Conservation (phyloP, 2,113 vertebrate species). For the Melierax canorus region DNA sequence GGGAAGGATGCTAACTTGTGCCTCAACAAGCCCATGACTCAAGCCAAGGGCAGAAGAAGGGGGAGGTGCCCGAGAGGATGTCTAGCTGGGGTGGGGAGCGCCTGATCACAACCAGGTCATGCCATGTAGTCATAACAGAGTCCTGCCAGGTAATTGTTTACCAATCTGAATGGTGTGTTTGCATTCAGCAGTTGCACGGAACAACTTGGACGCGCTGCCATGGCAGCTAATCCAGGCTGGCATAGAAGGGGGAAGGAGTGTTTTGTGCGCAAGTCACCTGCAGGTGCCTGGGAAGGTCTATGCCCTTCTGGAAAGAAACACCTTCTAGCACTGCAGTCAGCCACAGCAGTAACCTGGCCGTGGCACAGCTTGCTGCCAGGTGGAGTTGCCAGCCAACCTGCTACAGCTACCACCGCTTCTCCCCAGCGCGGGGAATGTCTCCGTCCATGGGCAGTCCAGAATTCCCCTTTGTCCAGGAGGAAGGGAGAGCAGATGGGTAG, state of each 20-base stretch:
- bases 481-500: not conserved
- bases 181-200: not conserved
- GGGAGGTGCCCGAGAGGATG: not conserved
- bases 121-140: not conserved
- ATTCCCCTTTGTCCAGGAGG: not conserved
- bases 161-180: not conserved
- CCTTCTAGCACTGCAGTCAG: not conserved
- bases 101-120: not conserved
- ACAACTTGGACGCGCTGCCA: not conserved
- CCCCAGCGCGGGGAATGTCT: not conserved
- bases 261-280: not conserved
- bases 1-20: not conserved
- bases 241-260: not conserved
- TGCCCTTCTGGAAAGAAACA: not conserved
- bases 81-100: not conserved
- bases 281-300: not conserved
- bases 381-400: not conserved
- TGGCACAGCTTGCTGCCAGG: not conserved
- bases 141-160: slow-evolving; percentile 28
- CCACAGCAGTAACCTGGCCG: not conserved
- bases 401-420: not conserved
- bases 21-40: not conserved
- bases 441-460: not conserved
- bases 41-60: not conserved
- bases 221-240: slow-evolving; percentile 36